Percentiles rank a stretch among this genome's conserved stretches.
These are phyloP conservation scores for Typhlichthys subterraneus DNA, from an alignment of 2,797 vertebrate species.

Conservation along the genomic window DNA sequence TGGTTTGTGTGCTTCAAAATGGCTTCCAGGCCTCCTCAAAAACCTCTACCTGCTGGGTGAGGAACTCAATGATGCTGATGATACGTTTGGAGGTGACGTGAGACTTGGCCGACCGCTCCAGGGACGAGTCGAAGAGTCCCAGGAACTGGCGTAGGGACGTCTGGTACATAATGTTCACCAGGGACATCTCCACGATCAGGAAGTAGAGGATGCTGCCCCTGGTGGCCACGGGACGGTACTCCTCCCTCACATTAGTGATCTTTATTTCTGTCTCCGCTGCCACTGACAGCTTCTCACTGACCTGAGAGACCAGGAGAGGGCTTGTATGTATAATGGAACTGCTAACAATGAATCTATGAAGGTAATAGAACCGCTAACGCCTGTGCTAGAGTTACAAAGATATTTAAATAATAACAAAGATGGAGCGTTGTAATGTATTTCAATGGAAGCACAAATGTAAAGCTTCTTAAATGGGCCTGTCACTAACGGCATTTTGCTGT, in stretches of 20 bases:
- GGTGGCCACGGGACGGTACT: conserved; percentile 84
- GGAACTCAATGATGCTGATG: conserved; percentile 74
- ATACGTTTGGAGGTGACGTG: conserved; percentile 83
- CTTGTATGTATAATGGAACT: no score
- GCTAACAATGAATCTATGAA: no score
- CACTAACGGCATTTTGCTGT: no score
- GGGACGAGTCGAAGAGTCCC: conserved; percentile 81
- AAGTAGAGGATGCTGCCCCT: conserved; percentile 88
- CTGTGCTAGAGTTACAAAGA: no score
- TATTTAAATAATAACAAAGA: no score
- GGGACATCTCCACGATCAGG: conserved; percentile 87
- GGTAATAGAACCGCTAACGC: no score
- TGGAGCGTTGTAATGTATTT: no score
- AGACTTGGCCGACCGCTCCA: conserved; percentile 77
- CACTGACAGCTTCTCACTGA: conserved; percentile 81
- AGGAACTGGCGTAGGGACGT: conserved; percentile 85
- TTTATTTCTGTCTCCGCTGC: conserved; percentile 80
- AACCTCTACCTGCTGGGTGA: conserved; percentile 76
- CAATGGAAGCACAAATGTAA: no score
- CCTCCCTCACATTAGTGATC: conserved; percentile 85
- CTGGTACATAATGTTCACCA: conserved; percentile 89
- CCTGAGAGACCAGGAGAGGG: conserved; percentile 52
- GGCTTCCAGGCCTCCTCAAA: neutral
- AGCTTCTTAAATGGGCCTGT: no score
- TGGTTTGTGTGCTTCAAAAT: no score